These are phyloP conservation scores for Schmidtea mediterranea DNA, from an alignment of 1,140 invertebrate species.

Conservation along the genomic window DNA sequence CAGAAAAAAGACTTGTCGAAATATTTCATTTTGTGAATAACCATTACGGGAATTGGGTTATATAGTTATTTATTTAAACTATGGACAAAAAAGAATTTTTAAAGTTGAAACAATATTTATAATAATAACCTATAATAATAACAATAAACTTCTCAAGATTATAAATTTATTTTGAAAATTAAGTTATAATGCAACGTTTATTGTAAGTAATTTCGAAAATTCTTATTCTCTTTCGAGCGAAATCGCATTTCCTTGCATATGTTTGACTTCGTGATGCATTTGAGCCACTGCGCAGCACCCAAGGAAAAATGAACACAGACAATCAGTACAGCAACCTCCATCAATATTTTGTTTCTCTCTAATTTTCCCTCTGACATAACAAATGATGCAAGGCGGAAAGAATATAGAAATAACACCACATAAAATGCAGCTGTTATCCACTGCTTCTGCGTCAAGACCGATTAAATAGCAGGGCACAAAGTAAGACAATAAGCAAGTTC, in stretches of 20 bases:
- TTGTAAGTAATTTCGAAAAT: too few relatives aligned
- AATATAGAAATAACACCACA: conserved; percentile 15
- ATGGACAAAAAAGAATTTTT: too few relatives aligned
- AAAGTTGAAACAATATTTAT: too few relatives aligned
- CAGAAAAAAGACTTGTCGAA: too few relatives aligned
- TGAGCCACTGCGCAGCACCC: conserved; percentile 18
- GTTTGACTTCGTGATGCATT: conserved; percentile 18
- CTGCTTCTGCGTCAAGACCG: conserved; percentile 21
- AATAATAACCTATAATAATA: too few relatives aligned
- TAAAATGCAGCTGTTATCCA: conserved; percentile 17
- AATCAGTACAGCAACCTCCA: conserved; percentile 15
- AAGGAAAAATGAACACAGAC: conserved; percentile 16
- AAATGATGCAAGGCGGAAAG: conserved; percentile 11
- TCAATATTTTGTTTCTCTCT: conserved; percentile 16
- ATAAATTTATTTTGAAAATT: too few relatives aligned
- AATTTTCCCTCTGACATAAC: conserved; percentile 19
- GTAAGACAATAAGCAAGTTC: neutral
- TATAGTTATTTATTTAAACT: too few relatives aligned
- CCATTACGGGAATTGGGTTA: too few relatives aligned
- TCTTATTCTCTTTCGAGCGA: conserved; percentile 14
- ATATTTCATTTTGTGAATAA: too few relatives aligned
- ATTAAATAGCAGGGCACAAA: conserved; percentile 20
- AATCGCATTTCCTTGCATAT: conserved; percentile 10
- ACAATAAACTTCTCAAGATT: too few relatives aligned
- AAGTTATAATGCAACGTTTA: too few relatives aligned